Conservation (phyloP, 2,888 invertebrate genomes). For the Tineola bisselliella region DNA sequence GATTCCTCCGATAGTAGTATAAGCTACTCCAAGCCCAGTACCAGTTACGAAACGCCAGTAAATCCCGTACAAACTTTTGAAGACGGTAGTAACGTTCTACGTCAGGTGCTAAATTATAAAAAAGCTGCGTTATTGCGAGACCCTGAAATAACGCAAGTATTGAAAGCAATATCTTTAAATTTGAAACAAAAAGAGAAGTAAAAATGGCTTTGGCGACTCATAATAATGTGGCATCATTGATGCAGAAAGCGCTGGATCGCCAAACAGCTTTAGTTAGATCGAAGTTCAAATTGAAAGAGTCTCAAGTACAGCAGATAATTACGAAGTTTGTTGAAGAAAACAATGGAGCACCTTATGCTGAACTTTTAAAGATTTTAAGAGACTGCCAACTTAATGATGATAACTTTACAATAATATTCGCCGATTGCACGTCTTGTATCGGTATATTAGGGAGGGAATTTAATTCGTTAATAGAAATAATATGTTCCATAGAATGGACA, state of each 20-base stretch:
- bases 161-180: conserved; percentile 49
- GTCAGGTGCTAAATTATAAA: conserved; percentile 57
- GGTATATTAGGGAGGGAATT: conserved; percentile 45
- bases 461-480: conserved; percentile 43
- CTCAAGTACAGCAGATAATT: conserved; percentile 55
- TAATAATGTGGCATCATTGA: conserved; percentile 50
- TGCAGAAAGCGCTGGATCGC: conserved; percentile 52
- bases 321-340: conserved; percentile 41
- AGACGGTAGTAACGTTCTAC: conserved; percentile 49
- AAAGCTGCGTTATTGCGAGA: conserved; percentile 55
- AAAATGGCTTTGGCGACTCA: conserved; percentile 48
- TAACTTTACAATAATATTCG: conserved; percentile 46
- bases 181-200: conserved; percentile 37
- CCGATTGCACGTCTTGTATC: conserved; percentile 49
- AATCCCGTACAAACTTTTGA: conserved; percentile 32
- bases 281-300: conserved; percentile 48
- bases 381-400: conserved; percentile 49
- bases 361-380: conserved; percentile 53
- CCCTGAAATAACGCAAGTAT: conserved; percentile 52
- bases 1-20: conserved; percentile 37
- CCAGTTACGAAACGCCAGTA: conserved; percentile 42
- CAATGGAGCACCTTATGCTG: conserved; percentile 47
- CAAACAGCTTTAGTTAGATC: conserved; percentile 45
- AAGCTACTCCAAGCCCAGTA: conserved; percentile 46
- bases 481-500: conserved; percentile 50